These are phyloP conservation scores for Potamilus streckersoni DNA, from an alignment of 1,140 invertebrate species.

Conservation along the genomic window DNA sequence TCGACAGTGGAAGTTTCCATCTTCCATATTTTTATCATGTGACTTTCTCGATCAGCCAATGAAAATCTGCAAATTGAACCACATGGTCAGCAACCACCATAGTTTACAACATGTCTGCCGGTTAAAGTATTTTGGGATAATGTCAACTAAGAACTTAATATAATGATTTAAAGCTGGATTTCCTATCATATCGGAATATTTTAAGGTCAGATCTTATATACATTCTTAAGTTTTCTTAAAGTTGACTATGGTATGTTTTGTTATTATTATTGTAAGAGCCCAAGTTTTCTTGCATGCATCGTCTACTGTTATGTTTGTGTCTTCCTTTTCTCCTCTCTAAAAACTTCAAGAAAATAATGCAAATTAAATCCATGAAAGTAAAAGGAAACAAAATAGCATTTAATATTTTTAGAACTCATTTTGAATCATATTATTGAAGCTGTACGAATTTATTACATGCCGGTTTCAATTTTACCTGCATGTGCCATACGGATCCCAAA, in stretches of 20 bases:
- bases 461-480: too few relatives aligned
- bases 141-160: neutral
- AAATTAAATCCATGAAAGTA: too few relatives aligned
- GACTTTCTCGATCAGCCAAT: slow-evolving; percentile 28
- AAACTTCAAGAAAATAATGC: too few relatives aligned
- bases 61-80: slow-evolving; percentile 25
- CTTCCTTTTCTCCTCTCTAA: too few relatives aligned
- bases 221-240: too few relatives aligned
- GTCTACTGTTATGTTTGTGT: too few relatives aligned
- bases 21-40: slow-evolving; percentile 41
- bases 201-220: neutral
- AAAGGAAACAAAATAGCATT: too few relatives aligned
- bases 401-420: too few relatives aligned
- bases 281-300: neutral
- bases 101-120: slow-evolving; percentile 60
- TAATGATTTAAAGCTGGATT: neutral
- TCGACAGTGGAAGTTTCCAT: neutral
- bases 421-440: too few relatives aligned
- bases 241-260: neutral
- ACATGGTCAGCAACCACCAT: slow-evolving; percentile 59
- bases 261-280: neutral
- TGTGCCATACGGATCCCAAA: too few relatives aligned
- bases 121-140: neutral
- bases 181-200: neutral
- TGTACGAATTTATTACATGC: too few relatives aligned